Evolutionary conservation across 1,140 invertebrate species (phyloP).

Genomic region (Drosophila nasuta): DNA sequence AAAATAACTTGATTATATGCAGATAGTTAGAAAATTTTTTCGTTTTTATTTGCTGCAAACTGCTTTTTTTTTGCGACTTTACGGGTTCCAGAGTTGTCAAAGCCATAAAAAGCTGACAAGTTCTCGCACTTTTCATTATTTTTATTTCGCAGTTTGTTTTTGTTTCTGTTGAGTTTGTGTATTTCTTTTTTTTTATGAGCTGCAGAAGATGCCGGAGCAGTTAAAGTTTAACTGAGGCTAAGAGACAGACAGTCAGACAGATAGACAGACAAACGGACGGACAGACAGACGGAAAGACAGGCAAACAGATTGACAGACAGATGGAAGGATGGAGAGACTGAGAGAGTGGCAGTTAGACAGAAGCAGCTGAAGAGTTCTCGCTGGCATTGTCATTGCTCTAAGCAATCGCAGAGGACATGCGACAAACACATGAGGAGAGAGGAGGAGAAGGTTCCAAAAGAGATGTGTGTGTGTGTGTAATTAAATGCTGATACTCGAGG

Average conservation of each 20-base stretch:
- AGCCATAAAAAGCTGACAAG: slow-evolving; percentile 34
- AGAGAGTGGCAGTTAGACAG: too few relatives aligned
- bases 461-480: slow-evolving; percentile 45
- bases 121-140: slow-evolving; percentile 39
- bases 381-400: slow-evolving; percentile 26
- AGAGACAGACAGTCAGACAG: slow-evolving; percentile 7
- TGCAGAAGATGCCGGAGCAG: slow-evolving; percentile 33
- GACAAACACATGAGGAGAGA: background rate
- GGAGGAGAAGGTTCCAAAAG: background rate
- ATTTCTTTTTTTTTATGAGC: slow-evolving; percentile 32
- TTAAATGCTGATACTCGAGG: slow-evolving; percentile 71
- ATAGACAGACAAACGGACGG: background rate
- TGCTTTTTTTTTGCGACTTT: background rate
- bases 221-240: slow-evolving; percentile 27
- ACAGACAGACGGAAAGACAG: background rate
- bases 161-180: background rate
- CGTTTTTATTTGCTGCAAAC: background rate
- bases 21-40: too few relatives aligned
- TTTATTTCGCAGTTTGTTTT: slow-evolving; percentile 1
- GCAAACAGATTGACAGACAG: too few relatives aligned
- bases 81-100: background rate
- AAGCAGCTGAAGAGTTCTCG: too few relatives aligned
- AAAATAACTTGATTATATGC: too few relatives aligned
- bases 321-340: background rate
- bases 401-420: slow-evolving; percentile 36